Evolutionary conservation across 1,140 invertebrate species (phyloP), one percentile per base, ranked within the genome.

Genomic region (Pollicipes pollicipes): DNA sequence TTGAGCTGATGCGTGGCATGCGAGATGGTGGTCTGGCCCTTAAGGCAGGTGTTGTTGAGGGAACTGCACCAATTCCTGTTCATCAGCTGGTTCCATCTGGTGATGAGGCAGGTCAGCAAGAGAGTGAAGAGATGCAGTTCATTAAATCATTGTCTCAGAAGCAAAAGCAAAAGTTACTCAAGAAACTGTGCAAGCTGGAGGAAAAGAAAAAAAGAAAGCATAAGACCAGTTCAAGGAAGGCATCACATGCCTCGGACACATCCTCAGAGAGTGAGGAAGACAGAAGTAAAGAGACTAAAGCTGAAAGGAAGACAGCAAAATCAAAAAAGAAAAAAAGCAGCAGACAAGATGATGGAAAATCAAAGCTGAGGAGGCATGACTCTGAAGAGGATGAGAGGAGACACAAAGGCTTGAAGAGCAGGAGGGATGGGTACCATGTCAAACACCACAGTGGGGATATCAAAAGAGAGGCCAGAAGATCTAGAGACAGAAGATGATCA

Each of bases 161-260:
- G 78, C 90, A 96, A 76, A 96, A 96, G 78, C 88, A 91, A 74
- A 94, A 91, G 77, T 80, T 97, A 68, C 81, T 97, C 4, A 93
- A 89, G 86, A 89, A 89, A 80, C 80, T 93, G 37, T 88, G 91
- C 74, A 87, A 83, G 70, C 80, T 80, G 77, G 77, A 73, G 73
- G 80, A 75, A 74, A 85, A 73, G 73, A 80, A 75, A 74, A 85
- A 73, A 37, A 70, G 70, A 28, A 77, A 77, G 66, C 77, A 83
- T 73, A 85, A 85, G 74, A 82, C 84, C 37, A 83, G 82, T 69
- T 83, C 83, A 76, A 29, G 13, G 66, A 45, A 70, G 35, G 32
- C 30, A 3, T 37, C 69, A 21, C 35, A 30, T 4, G 32, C 26
- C n/a, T 70, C 69, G 21, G 31, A 69, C 67, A 35, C 74, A 70